These are phyloP conservation scores for Oxytorus armatus DNA, from an alignment of 2,888 invertebrate genomes.

Conservation along the genomic window DNA sequence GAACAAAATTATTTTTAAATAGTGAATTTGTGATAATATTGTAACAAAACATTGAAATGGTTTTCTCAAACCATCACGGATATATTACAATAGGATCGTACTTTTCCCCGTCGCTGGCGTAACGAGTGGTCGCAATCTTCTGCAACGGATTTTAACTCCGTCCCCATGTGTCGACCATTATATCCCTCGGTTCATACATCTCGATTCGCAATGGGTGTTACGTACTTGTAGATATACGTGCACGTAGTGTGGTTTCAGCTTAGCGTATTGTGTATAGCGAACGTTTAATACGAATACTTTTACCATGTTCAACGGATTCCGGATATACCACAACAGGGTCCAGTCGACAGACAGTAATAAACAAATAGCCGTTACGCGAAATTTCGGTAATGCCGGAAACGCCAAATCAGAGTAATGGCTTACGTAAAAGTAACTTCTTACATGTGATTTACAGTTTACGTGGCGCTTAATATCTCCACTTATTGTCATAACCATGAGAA, in stretches of 20 bases:
- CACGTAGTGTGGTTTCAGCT: neutral
- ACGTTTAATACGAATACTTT: slow-evolving; percentile 53
- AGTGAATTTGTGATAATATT: neutral
- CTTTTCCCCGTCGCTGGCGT: slow-evolving; percentile 48
- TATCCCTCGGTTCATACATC: slow-evolving; percentile 51
- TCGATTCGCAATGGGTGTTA: slow-evolving; percentile 41
- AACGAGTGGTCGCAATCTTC: slow-evolving; percentile 52
- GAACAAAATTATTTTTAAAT: neutral
- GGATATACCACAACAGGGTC: slow-evolving; percentile 41
- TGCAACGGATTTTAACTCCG: slow-evolving; percentile 36
- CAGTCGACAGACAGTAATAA: no score
- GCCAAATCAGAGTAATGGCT: no score
- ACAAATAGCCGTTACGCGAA: no score
- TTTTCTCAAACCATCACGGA: slow-evolving; percentile 24
- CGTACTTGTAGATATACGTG: neutral
- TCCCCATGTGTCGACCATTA: slow-evolving; percentile 31
- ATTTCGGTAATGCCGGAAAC: no score
- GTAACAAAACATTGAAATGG: neutral
- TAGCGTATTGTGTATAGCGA: slow-evolving; percentile 21
- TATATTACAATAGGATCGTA: slow-evolving; percentile 29
- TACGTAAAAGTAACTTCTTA: no score
- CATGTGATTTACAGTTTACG: no score
- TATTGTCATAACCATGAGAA: no score
- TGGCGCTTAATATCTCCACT: no score
- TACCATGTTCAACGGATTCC: slow-evolving; percentile 44